Evolutionary conservation across 2,113 vertebrate genomes (phyloP).

Genomic region (Acrocephalus arundinaceus): DNA sequence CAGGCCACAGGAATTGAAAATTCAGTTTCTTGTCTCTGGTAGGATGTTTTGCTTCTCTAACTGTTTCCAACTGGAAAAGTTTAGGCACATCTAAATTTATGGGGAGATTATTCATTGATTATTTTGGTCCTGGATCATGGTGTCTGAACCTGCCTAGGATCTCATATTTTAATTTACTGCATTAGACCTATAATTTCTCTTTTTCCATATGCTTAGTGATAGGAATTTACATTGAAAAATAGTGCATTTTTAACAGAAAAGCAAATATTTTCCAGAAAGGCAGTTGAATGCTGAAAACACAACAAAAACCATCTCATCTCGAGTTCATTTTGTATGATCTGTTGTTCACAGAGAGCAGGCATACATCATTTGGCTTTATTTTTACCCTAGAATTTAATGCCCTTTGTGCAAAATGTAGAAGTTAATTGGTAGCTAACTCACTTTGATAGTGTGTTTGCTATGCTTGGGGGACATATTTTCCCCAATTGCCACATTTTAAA

Average conservation of each 20-base stretch:
- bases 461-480: constrained; percentile 65
- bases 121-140: background rate
- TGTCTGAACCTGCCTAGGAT: background rate
- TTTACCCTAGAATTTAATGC: constrained; percentile 48
- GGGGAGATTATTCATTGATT: background rate
- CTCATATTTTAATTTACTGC: background rate
- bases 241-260: background rate
- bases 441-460: constrained; percentile 63
- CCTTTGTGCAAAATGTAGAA: constrained; percentile 63
- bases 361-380: constrained; percentile 61
- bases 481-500: constrained; percentile 64
- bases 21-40: background rate
- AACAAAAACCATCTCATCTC: background rate
- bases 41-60: background rate
- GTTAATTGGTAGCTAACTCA: constrained; percentile 75
- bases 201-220: background rate
- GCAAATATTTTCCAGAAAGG: constrained; percentile 39
- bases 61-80: background rate
- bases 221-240: background rate
- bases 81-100: background rate
- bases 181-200: background rate
- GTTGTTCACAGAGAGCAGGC: constrained; percentile 26
- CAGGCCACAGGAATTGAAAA: background rate
- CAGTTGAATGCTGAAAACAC: background rate
- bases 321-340: constrained; percentile 38